Evolutionary conservation across 2,888 invertebrate genomes (phyloP), one percentile per base, ranked within the genome.

Genomic region (Athalia circularis): DNA sequence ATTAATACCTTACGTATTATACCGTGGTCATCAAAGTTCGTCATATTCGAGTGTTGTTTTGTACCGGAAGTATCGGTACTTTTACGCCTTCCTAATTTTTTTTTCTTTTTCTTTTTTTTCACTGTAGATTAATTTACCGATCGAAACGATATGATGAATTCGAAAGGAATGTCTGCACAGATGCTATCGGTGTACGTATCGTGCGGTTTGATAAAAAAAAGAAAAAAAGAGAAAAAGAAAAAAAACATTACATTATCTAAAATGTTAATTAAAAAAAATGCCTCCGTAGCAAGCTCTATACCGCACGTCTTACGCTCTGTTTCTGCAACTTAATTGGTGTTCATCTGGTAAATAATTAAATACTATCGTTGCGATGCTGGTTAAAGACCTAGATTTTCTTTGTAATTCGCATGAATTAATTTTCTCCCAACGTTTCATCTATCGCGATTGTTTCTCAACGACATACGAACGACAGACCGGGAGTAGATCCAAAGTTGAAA

Each of bases 291-390:
- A 62, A 59, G 6, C 43, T 50, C 13, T 43, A 50, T 3, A 75
- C 9, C 11, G n/a, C n/a, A 48, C 75, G 62, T 64, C 50, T 75
- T 75, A 87, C 87, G 87, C 87, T 87, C 87, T 87, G 87, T 86
- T 87, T 87, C 81, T 85, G 85, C 84, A 83, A 80, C 85, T 86
- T 87, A 87, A 87, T 87, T 87, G 83, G 83, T 29, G 29, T 76
- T 79, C 79, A 76, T 72, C 77, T 79, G 68, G 77, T 74, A 75
- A 6, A 13, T 15, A 11, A 15, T 29, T 29, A 29, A 29, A 29
- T 29, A 29, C 29, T 29, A 29, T 29, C 29, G 29, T 29, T 29
- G 29, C 29, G 29, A 29, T 29, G 29, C 11, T 72, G 72, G 47
- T 48, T 8, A 7, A 75, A 75, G 75, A 75, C 75, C 75, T 75